A percentile compares a stretch with the other conserved stretches of the same genome.
Evolutionary conservation across 2,113 vertebrate species (phyloP).

Genomic region (Nipponia nippon): DNA sequence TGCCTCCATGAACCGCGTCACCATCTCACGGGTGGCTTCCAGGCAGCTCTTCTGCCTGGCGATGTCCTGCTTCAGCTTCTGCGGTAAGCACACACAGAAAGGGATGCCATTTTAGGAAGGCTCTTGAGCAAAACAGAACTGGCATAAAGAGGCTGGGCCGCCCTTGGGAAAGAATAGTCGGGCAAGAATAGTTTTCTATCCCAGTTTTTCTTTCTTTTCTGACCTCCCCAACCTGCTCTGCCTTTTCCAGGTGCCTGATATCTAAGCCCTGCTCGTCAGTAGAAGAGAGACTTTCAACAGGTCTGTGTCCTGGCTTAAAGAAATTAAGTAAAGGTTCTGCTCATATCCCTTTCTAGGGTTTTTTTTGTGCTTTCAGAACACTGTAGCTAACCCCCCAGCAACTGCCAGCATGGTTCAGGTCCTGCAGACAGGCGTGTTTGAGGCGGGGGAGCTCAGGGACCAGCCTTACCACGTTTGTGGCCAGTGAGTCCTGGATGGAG

Average conservation of each 20-base stretch:
- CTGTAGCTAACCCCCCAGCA: not conserved
- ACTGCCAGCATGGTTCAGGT: accelerated
- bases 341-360: not conserved
- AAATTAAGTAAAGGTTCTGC: not conserved
- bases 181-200: not conserved
- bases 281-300: not conserved
- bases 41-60: constrained; percentile 89
- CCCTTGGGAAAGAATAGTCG: not conserved
- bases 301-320: not conserved
- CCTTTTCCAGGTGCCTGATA: not conserved
- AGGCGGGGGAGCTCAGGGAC: not conserved
- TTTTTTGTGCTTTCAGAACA: not conserved
- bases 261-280: not conserved
- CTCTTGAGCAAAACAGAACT: not conserved
- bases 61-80: constrained; percentile 96
- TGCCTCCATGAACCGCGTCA: constrained; percentile 82
- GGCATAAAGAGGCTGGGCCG: not conserved
- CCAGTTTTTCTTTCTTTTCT: not conserved
- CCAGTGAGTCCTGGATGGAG: constrained; percentile 87
- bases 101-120: not conserved
- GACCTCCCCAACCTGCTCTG: not conserved
- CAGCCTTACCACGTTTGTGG: constrained; percentile 82
- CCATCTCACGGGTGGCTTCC: constrained; percentile 87
- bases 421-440: not conserved
- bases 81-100: not conserved